Base-by-base conservation (phyloP, 1,140 invertebrate genomes). In the Drosophila biarmipes region DNA sequence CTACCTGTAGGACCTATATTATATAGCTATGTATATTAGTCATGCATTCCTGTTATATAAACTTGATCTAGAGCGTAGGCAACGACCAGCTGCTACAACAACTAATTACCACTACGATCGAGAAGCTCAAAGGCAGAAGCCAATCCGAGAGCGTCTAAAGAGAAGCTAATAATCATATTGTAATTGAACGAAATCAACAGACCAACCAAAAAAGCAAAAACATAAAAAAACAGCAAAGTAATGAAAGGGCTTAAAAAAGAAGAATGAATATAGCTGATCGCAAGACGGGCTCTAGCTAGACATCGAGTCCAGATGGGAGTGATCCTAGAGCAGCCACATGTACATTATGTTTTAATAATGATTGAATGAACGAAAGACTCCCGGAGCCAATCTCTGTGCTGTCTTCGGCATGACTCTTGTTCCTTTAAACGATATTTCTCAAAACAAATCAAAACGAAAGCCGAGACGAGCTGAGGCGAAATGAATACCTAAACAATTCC, bases 281-380 rank as follows among this genome's bases (percentile, higher is more conserved):
- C 66, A 61, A 38, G 42, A 45, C 64, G 58, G 52, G 69, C 74
- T 79, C 80, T 66, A 35, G 48, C 6, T 37, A 53, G 45, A 82
- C 53, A 69, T 62, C 31, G 29, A 49, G 34, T 68, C 51, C 45
- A 48, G 45, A 48, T 29, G 15, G 45, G 40, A 77, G 45, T 17
- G 46, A 82, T 73, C 59, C 51, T 56, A 68, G 64, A 78, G 66
- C 75, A 68, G 80, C 71, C 29, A 82, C 79, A 87, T 76, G 69
- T 82, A 89, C 79, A 87, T 87, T 87, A 87, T 87, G 84, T 87
- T 87, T 87, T 89, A 87, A 89, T 87, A 87, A 87, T 87, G 84
- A 78, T 81, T 85, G 77, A 86, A 81, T 84, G 62, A 74, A 71
- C 69, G 51, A 82, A 78, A 67, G 57, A 75, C 56, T 57, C 62